These are phyloP conservation scores for Epizoanthus ramosus DNA, from an alignment of 92 coral and sea anemone genomes.

Conservation along the genomic window DNA sequence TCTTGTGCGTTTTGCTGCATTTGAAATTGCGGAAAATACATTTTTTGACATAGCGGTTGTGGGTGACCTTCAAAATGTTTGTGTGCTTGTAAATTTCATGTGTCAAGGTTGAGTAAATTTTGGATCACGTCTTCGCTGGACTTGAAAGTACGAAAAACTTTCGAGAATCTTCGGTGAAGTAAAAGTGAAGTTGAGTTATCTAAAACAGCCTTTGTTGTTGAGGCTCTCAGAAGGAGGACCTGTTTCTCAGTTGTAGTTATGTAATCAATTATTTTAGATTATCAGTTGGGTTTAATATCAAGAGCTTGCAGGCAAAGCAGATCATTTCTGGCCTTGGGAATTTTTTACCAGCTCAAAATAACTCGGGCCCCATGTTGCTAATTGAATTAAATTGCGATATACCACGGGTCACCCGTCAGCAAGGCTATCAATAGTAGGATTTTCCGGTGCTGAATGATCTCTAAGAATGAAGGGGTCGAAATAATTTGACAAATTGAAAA, in stretches of 20 bases:
- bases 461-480: background rate
- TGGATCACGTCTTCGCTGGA: background rate
- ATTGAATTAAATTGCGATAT: constrained; percentile 27
- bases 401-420: constrained; percentile 21
- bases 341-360: constrained; percentile 20
- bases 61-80: constrained; percentile 25
- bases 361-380: constrained; percentile 40
- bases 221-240: background rate
- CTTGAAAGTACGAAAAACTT: background rate
- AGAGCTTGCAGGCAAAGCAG: background rate
- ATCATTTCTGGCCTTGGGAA: background rate
- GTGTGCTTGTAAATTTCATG: constrained; percentile 3
- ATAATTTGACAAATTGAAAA: background rate
- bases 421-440: background rate
- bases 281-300: background rate
- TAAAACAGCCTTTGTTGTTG: background rate
- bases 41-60: background rate
- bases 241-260: background rate
- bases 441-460: constrained; percentile 8
- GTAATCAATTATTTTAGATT: background rate
- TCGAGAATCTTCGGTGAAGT: constrained; percentile 2
- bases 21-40: constrained; percentile 10
- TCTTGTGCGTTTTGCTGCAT: constrained; percentile 6
- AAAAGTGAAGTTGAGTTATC: background rate
- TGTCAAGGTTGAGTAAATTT: constrained; percentile 34